Evolutionary conservation across 2,113 vertebrate genomes (phyloP).

Genomic region (Chamaetylas fuelleborni): DNA sequence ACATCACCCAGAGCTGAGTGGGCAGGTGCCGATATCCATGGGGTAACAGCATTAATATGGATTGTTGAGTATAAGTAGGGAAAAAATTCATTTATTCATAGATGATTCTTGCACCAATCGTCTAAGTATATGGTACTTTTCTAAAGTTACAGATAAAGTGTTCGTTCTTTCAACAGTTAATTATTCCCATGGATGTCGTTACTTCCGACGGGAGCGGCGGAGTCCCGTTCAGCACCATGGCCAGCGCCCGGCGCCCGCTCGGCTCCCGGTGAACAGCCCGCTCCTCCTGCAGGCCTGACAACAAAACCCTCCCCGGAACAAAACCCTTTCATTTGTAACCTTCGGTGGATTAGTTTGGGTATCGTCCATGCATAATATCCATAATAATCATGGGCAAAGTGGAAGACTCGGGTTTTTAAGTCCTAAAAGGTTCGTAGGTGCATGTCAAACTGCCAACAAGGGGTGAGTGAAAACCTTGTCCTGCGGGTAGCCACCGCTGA

Average conservation of each 20-base stretch:
- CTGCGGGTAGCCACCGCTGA: neutral
- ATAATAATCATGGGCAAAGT: neutral
- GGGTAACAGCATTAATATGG: neutral
- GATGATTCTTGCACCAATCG: neutral
- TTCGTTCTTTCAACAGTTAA: rapidly evolving
- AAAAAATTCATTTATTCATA: neutral
- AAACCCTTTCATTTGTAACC: neutral
- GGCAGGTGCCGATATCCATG: neutral
- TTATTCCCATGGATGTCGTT: rapidly evolving
- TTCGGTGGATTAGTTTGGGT: neutral
- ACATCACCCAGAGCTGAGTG: neutral
- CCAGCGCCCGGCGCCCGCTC: neutral
- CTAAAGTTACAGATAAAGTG: neutral
- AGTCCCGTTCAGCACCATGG: neutral
- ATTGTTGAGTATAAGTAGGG: neutral
- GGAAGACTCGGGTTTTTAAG: neutral
- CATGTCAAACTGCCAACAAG: neutral
- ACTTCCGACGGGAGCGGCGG: rapidly evolving
- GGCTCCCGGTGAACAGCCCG: neutral
- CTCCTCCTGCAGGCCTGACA: rapidly evolving
- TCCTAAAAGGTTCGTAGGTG: neutral
- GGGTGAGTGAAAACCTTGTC: neutral
- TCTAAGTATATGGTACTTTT: neutral
- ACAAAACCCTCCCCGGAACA: neutral
- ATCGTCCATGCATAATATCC: neutral